Evolutionary conservation across 2,797 vertebrate species (phyloP).

Genomic region (Notamacropus eugenii): DNA sequence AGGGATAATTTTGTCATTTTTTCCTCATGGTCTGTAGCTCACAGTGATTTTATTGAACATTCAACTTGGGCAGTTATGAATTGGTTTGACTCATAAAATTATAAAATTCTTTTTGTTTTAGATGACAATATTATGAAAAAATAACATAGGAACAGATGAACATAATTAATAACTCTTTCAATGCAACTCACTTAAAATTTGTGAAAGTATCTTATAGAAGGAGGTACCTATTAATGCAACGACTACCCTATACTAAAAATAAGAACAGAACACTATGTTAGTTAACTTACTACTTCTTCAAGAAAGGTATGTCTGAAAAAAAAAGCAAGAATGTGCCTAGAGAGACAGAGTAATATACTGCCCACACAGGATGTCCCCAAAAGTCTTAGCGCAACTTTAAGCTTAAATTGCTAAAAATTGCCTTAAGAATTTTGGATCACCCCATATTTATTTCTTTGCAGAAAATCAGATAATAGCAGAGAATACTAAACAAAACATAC

Average conservation of each 20-base stretch:
- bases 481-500: conserved; percentile 36
- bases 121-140: conserved; percentile 35
- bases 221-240: neutral
- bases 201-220: neutral
- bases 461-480: conserved; percentile 17
- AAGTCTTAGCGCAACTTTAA: neutral
- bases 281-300: neutral
- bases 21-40: conserved; percentile 18
- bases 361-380: neutral
- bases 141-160: conserved; percentile 12
- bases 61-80: conserved; percentile 34
- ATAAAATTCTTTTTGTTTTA: conserved; percentile 36
- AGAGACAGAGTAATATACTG: neutral
- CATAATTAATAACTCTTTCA: neutral
- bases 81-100: conserved; percentile 2
- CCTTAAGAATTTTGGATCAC: neutral
- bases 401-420: neutral
- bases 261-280: neutral
- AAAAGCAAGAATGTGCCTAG: neutral
- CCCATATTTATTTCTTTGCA: conserved; percentile 33
- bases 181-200: neutral
- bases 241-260: neutral
- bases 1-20: conserved; percentile 16
- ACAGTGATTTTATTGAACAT: neutral
- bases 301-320: neutral